Conservation (phyloP, 1,140 invertebrate genomes). For the Whitmania pigra region DNA sequence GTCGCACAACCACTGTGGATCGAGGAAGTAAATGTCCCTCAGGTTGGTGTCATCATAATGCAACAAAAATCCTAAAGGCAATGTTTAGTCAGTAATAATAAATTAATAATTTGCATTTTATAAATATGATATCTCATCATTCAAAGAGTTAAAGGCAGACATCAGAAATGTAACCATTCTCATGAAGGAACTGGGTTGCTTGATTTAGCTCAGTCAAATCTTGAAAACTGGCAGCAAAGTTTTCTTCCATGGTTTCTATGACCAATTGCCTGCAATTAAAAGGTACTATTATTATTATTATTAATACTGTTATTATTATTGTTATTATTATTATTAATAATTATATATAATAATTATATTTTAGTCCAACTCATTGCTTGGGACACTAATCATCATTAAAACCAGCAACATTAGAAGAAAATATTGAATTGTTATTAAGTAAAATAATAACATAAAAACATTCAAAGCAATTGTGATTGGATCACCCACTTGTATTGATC, state of each 20-base stretch:
- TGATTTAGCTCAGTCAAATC: conserved; percentile 82
- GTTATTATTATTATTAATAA: not conserved
- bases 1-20: conserved; percentile 97
- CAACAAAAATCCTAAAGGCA: conserved; percentile 62
- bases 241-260: conserved; percentile 36
- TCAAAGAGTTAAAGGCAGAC: not conserved
- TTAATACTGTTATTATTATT: not conserved
- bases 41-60: conserved; percentile 94
- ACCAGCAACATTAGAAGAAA: not conserved
- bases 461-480: not conserved
- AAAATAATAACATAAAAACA: not conserved
- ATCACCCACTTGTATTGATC: conserved; percentile 61
- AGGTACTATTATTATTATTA: conserved; percentile 17
- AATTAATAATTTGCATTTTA: too few species aligned
- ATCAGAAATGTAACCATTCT: conserved; percentile 59
- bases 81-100: not conserved
- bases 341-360: not conserved
- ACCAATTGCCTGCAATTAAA: conserved; percentile 36
- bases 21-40: conserved; percentile 83
- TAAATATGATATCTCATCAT: not conserved
- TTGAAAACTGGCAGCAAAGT: conserved; percentile 50
- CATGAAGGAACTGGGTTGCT: conserved; percentile 88
- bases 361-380: not conserved
- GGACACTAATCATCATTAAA: not conserved
- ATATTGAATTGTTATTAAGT: conserved; percentile 27